These are phyloP conservation scores for Halcyon badia DNA, from an alignment of 2,797 vertebrate species.

Conservation along the genomic window DNA sequence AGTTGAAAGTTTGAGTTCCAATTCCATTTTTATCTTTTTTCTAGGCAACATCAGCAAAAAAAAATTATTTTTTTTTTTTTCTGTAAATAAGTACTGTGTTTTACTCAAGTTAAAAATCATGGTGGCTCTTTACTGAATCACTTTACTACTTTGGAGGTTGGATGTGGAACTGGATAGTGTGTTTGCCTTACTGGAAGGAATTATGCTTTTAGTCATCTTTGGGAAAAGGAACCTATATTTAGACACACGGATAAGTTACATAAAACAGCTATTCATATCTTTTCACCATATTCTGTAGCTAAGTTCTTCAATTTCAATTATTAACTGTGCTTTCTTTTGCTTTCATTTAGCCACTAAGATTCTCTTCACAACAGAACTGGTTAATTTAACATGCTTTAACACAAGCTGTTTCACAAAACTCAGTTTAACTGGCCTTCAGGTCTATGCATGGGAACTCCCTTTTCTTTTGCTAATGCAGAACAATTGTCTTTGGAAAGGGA, in stretches of 20 bases:
- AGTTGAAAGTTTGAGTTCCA: background rate
- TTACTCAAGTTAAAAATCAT: background rate
- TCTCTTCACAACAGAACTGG: background rate
- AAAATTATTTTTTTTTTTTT: background rate
- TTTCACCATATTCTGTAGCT: background rate
- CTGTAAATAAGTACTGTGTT: background rate
- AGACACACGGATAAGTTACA: background rate
- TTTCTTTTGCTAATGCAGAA: background rate
- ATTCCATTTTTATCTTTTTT: background rate
- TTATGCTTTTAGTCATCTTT: background rate
- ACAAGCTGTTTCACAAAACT: background rate
- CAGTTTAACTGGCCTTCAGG: background rate
- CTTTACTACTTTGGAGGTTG: background rate
- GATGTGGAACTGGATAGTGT: background rate
- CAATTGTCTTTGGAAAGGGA: background rate
- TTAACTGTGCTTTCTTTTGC: background rate
- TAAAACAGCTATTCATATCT: background rate
- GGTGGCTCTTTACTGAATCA: background rate
- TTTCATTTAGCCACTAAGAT: background rate
- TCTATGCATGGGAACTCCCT: rapidly evolving
- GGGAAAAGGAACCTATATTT: background rate
- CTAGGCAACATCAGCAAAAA: background rate
- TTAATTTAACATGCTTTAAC: background rate
- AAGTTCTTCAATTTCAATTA: background rate
- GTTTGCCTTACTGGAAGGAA: background rate